These are phyloP conservation scores for Solenodon paradoxus DNA, from an alignment of 2,113 vertebrate species.

Conservation along the genomic window DNA sequence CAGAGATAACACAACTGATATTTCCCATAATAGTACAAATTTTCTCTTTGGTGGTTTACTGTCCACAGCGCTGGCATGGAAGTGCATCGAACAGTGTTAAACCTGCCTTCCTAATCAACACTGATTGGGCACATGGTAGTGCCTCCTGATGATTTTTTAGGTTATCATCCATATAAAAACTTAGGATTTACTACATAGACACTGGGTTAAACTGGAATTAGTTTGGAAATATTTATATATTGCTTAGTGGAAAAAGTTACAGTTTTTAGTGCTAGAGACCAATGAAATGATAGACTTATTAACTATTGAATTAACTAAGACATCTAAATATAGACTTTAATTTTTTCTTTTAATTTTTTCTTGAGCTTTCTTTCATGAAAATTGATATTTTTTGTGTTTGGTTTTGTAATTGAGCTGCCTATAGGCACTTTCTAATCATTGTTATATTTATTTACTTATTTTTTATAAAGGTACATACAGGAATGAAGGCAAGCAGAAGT, in stretches of 20 bases:
- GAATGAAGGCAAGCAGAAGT: no score
- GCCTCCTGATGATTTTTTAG: background rate
- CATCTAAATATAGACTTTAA: slow-evolving; percentile 11
- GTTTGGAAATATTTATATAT: background rate
- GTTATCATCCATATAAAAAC: background rate
- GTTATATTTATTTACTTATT: no score
- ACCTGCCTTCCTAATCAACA: background rate
- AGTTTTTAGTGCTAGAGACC: background rate
- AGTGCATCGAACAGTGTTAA: background rate
- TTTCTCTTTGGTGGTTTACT: background rate
- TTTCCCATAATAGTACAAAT: background rate
- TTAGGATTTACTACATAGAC: background rate
- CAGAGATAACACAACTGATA: background rate
- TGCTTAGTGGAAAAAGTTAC: background rate
- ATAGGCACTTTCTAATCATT: slow-evolving; percentile 39
- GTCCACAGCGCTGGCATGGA: background rate
- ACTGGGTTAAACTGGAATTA: background rate
- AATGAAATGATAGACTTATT: slow-evolving; percentile 15
- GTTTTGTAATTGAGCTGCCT: slow-evolving; percentile 57
- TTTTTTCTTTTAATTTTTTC: slow-evolving; percentile 47
- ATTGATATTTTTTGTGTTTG: slow-evolving; percentile 52
- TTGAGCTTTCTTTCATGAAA: slow-evolving; percentile 48
- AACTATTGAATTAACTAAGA: slow-evolving; percentile 28
- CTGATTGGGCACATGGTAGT: background rate
- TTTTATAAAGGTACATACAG: no score